Conservation (phyloP, 1,140 invertebrate genomes). For the Amyelois transitella region DNA sequence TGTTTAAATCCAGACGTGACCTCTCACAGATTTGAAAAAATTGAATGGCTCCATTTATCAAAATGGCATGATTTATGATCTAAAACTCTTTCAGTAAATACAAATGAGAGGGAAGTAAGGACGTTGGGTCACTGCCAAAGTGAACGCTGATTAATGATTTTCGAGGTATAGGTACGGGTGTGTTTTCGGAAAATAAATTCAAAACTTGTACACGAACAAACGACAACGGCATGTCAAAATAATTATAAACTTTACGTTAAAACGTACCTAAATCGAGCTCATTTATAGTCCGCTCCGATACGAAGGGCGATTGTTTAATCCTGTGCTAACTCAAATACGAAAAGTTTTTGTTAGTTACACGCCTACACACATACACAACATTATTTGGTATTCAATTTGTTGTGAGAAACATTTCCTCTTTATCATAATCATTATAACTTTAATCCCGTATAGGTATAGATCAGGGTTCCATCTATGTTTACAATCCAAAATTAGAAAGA, state of each 20-base stretch:
- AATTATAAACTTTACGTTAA: background rate
- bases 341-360: background rate
- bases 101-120: slow-evolving; percentile 56
- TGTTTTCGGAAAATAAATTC: slow-evolving; percentile 52
- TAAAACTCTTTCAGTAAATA: slow-evolving; percentile 65
- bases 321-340: background rate
- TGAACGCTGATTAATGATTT: slow-evolving; percentile 64
- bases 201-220: slow-evolving; percentile 19
- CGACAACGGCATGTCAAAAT: background rate
- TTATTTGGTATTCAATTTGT: too few species aligned
- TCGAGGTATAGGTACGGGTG: slow-evolving; percentile 40
- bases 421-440: too few species aligned
- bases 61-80: slow-evolving; percentile 56
- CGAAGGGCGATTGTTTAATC: background rate
- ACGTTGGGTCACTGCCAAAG: slow-evolving; percentile 63
- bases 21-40: slow-evolving; percentile 44
- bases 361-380: too few species aligned
- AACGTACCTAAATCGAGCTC: background rate
- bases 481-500: too few species aligned
- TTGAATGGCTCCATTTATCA: slow-evolving; percentile 58
- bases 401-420: too few species aligned
- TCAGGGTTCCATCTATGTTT: too few species aligned
- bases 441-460: too few species aligned
- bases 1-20: slow-evolving; percentile 6
- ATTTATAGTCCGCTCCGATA: background rate